phyloP scores from a whole-genome alignment of 2,113 vertebrate species.

The Heloderma charlesbogerti region DNA sequence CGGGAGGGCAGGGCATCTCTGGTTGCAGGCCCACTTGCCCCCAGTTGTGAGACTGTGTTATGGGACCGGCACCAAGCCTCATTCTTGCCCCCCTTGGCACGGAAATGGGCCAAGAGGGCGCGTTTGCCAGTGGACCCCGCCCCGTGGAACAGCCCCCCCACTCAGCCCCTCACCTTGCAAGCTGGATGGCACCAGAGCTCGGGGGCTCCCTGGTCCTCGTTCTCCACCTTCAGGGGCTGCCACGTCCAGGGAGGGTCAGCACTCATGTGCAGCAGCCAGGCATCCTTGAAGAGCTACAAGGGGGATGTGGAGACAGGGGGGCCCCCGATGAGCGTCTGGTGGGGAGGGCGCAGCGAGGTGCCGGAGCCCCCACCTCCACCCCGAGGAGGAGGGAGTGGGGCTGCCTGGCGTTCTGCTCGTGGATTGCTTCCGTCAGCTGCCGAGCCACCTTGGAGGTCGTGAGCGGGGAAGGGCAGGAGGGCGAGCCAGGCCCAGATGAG shows the following conservation, averaged over 20 bases:
- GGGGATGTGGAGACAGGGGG: not conserved
- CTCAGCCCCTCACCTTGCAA: slow-evolving; percentile 84
- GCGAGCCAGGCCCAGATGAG: too few relatives aligned
- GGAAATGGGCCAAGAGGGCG: not conserved
- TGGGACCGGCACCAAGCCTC: too few relatives aligned
- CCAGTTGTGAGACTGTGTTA: too few relatives aligned
- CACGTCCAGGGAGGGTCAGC: slow-evolving; percentile 84
- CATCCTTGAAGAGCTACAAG: slow-evolving; percentile 93
- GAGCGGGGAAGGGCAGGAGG: too few relatives aligned
- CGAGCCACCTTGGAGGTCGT: too few relatives aligned
- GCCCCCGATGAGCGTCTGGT: not conserved
- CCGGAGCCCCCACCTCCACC: too few relatives aligned
- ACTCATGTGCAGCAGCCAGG: slow-evolving; percentile 94
- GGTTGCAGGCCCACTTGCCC: not conserved
- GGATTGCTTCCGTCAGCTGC: too few relatives aligned
- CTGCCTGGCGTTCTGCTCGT: too few relatives aligned
- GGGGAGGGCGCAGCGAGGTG: not conserved
- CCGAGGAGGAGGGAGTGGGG: too few relatives aligned
- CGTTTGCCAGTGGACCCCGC: not conserved
- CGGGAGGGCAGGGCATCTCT: too few relatives aligned
- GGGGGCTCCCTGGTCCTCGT: slow-evolving; percentile 94
- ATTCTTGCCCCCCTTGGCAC: not conserved
- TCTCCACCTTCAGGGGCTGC: slow-evolving; percentile 96
- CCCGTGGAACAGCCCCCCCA: not conserved
- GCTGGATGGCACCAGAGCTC: slow-evolving; percentile 98